Conservation (phyloP, 2,888 invertebrate species). For the Hypena proboscidalis region DNA sequence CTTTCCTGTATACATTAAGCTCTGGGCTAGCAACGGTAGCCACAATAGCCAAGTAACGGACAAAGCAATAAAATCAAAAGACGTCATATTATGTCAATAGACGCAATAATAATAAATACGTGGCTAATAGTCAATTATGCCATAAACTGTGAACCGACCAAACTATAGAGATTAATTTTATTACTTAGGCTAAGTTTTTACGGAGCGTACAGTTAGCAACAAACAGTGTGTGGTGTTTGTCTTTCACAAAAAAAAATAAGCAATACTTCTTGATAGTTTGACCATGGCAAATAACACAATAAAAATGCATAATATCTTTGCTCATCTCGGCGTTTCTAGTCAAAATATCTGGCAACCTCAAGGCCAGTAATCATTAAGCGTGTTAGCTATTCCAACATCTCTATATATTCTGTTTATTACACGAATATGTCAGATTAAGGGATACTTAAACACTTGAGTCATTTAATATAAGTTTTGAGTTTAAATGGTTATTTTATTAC, state of each 20-base stretch:
- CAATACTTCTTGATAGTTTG: too few relatives aligned
- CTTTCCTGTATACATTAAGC: conserved; percentile 2
- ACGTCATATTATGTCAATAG: conserved; percentile 30
- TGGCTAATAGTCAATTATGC: conserved; percentile 51
- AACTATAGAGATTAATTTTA: conserved; percentile 42
- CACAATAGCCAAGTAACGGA: conserved; percentile 19
- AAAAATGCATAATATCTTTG: too few relatives aligned
- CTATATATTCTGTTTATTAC: too few relatives aligned
- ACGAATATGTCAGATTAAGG: too few relatives aligned
- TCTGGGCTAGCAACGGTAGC: conserved; percentile 9
- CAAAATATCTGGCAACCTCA: too few relatives aligned
- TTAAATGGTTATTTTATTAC: too few relatives aligned
- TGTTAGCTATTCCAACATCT: too few relatives aligned
- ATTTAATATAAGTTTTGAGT: too few relatives aligned
- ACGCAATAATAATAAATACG: conserved; percentile 39
- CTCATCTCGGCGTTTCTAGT: too few relatives aligned
- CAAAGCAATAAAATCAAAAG: conserved; percentile 28
- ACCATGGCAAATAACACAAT: too few relatives aligned
- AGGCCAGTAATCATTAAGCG: too few relatives aligned
- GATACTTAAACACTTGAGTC: too few relatives aligned
- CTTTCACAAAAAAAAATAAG: not conserved
- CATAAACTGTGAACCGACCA: conserved; percentile 46
- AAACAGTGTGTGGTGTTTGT: not conserved
- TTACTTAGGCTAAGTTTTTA: conserved; percentile 6
- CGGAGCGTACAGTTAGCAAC: not conserved